These are phyloP conservation scores for Melopsittacus undulatus DNA, from an alignment of 2,797 vertebrate species.

Conservation along the genomic window DNA sequence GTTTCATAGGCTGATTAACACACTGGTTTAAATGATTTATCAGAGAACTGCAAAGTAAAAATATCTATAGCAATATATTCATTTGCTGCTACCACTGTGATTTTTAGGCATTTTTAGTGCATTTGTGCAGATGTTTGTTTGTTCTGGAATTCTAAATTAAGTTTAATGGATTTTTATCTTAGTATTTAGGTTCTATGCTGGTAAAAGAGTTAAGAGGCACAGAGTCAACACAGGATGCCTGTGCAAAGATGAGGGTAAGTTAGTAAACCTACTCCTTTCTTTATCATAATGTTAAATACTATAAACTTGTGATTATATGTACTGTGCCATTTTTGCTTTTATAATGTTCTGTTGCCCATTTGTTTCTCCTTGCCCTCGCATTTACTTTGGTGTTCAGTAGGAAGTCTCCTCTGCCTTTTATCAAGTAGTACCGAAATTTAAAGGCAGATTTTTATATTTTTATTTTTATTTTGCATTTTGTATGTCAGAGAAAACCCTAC, in stretches of 20 bases:
- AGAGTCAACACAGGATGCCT: conserved; percentile 98
- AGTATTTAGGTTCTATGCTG: conserved; percentile 99
- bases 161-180: conserved; percentile 57
- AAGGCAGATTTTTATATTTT: not conserved
- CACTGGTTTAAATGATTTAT: not conserved
- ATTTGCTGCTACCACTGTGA: not conserved
- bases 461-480: not conserved
- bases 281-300: not conserved
- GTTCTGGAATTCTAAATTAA: conserved; percentile 11
- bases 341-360: not conserved
- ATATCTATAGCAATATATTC: not conserved
- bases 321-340: conserved; percentile 32
- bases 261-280: conserved; percentile 29
- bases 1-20: not conserved
- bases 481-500: not conserved
- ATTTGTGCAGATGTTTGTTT: not conserved
- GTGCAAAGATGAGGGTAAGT: conserved; percentile 99
- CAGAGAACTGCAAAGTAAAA: not conserved
- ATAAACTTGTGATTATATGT: not conserved
- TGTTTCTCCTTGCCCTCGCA: conserved; percentile 5
- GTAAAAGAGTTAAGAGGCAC: conserved; percentile 98
- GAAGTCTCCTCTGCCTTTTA: not conserved
- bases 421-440: not conserved
- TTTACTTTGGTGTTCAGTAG: conserved; percentile 3
- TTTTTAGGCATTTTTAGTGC: not conserved